Evolutionary conservation across 2,797 vertebrate species (phyloP), one percentile per base, ranked within the genome.

Genomic region (Sebastes itinus): DNA sequence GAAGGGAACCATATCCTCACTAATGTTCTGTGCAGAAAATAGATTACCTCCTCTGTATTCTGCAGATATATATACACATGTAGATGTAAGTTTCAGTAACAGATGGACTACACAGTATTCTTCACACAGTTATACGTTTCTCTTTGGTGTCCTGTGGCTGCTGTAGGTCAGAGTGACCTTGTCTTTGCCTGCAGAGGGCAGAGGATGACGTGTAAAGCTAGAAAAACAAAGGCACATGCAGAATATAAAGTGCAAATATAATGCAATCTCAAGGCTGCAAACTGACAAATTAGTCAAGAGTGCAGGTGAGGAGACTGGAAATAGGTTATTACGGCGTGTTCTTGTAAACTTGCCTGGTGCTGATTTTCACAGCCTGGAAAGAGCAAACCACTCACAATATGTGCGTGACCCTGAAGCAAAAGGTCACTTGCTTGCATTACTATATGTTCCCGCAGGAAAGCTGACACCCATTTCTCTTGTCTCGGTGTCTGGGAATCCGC

Each of bases 81-180:
- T 25, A 56, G 16, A 75, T 22, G 5, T 33, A 35, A 12, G 23
- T 33, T 18, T 56, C 13, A 12, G 1, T 13, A 4, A 73, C 33
- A 32, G 42, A 72, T 46, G 6, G 25, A 18, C 46, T 9, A 42
- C 11, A 7, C 52, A 64, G 16, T 10, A 33, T 67, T 65, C 30
- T 28, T n/a, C 13, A 60, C 46, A 42, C 33, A 3, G 5, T 38
- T 30, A 4, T 46, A 33, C 61, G 56, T 52, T 32, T 62, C 9
- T 70, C 13, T 27, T 6, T 27, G 30, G 10, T 55, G 27, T 70
- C 58, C 16, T 66, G 75, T 33, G 46, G 66, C 75, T 67, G 77
- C 62, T 75, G 74, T 7, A 89, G 89, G 89, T 89, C 88, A 82
- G 35, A 22, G 68, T 89, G 86, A 93, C 91, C 89, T 93, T 93